Evolutionary conservation across 1,140 invertebrate genomes (phyloP), one percentile per base, ranked within the genome.

Genomic region (Teleopsis dalmanni): DNA sequence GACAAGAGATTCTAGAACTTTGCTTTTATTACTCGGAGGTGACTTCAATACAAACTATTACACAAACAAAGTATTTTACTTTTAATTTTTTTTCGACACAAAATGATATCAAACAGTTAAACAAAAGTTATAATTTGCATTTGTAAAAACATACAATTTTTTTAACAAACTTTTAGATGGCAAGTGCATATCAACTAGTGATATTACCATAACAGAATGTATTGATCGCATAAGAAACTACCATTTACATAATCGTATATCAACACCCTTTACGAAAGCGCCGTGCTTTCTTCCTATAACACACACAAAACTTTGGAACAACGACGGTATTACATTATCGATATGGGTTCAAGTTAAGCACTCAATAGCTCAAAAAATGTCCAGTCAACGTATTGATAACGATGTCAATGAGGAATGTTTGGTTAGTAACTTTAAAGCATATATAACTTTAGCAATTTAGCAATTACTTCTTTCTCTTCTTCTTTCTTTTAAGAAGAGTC

Each of bases 211-310:
- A 29, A 57, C 54, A 7, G 58, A 62, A 26, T 56, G 57, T 22
- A 70, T 70, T 31, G 59, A 68, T 35, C 47, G 57, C 1, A 51
- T 70, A 6, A 56, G 64, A 6, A 46, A 63, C n/a, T 56, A 59
- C 31, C 67, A 70, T 47, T 47, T 59, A 33, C 49, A 57, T 11
- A 52, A 53, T 23, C 62, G 70, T 29, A 46, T 57, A 0, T 58
- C 22, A 2, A 68, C 67, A 1, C 47, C 66, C 3, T 70, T 70
- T 14, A 68, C 65, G 0, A 55, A 63, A 4, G 54, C 67, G 11
- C 57, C 67, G 14, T 64, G 62, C 41, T 57, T 70, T 22, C 47
- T 70, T 19, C 67, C 67, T 0, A 53, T 70, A 22, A 60, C 61
- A 1, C 60, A 66, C 31, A 58, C 62, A 2, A 52, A 62, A 1